Base-by-base conservation (phyloP, 2,113 vertebrate genomes). In the Sakesphorus luctuosus region DNA sequence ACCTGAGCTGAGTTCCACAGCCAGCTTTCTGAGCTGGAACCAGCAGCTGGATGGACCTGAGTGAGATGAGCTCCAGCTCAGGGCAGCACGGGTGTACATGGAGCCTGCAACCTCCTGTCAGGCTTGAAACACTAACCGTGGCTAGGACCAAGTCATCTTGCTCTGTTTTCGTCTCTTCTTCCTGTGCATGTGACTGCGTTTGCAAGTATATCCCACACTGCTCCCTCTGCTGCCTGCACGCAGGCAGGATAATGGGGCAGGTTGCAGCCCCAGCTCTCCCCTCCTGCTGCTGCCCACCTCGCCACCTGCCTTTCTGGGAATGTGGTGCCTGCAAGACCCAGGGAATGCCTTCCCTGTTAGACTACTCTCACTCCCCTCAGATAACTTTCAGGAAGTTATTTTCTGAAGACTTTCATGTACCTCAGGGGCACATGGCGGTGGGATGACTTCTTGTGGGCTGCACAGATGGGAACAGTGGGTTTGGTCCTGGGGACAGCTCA, bases 341-440 rank as follows among this genome's bases (percentile, higher is more conserved):
- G 31, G 74, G 29, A 62, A 43, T 43, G 58, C 21, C 33, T 81
- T 40, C n/a, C 26, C 28, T 65, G 33, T 26, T 35, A 31, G 33
- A 3, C 43, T 81, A 13, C 50, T 28, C 53, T 50, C 40, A 1
- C 7, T 55, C 4, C 24, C 8, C 31, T 17, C 0, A 0, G 28
- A 4, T 14, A 21, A 35, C 38, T 33, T 35, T 6, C 24, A 55
- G 31, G 28, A 49, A 81, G 25, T 26, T 52, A 16, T 52, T 26
- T 14, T 52, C 31, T 58, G 55, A n/a, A 58, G 5, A 18, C 15
- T 68, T 36, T 31, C 76, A 20, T 1, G 0, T 14, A 9, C 33
- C 6, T 1, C 40, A 23, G 83, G 36, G 82, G 29, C 0, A 0
- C 4, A 1, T 19, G 53, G 53, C 55, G 66, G 43, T 2, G 3